phyloP scores from a whole-genome alignment of 2,797 vertebrate species.

The Phoxinus dragarum region DNA sequence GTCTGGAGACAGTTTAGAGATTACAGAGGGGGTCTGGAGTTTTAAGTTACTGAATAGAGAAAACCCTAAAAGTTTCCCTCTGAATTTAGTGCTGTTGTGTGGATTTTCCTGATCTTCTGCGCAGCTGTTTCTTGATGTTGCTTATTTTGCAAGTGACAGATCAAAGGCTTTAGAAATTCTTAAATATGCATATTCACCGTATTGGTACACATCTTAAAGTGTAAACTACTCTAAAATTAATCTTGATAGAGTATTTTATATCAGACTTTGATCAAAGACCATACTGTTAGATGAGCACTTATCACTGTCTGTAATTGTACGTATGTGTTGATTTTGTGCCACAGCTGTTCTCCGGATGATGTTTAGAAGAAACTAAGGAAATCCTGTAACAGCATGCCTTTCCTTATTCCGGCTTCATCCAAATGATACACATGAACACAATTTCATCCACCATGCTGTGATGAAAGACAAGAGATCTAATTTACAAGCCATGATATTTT shows the following conservation, averaged over 20 bases:
- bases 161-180: neutral
- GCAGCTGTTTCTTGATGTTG: constrained; percentile 11
- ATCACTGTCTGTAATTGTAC: constrained; percentile 38
- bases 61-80: neutral
- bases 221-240: constrained; percentile 19
- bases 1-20: neutral
- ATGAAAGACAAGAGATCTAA: constrained; percentile 45
- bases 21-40: neutral
- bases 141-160: constrained; percentile 24
- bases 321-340: constrained; percentile 11
- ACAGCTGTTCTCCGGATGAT: constrained; percentile 34
- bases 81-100: neutral
- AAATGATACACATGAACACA: constrained; percentile 28
- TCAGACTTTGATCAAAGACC: constrained; percentile 33
- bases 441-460: constrained; percentile 30
- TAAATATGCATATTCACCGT: neutral
- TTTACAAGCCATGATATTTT: constrained; percentile 18
- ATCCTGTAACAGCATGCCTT: constrained; percentile 25
- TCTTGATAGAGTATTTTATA: constrained; percentile 25
- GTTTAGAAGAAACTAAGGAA: constrained; percentile 26
- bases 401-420: constrained; percentile 20
- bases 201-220: constrained; percentile 7
- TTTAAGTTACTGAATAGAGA: neutral
- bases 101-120: neutral
- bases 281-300: constrained; percentile 40